Base-by-base conservation (phyloP, 2,888 invertebrate genomes). In the Drosophila demipolita region DNA sequence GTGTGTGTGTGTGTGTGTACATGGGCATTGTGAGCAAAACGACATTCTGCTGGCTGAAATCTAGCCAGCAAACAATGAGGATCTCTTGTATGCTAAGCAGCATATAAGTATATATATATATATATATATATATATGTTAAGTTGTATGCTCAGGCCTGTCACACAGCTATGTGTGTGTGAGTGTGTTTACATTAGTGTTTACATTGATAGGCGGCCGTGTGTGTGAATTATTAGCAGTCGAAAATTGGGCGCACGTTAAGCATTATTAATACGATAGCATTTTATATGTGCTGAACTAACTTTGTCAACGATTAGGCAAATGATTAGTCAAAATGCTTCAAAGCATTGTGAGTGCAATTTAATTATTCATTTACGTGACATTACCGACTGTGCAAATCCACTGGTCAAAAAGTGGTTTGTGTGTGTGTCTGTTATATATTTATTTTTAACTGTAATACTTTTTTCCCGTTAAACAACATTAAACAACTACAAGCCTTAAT, bases 161-260 rank as follows among this genome's bases (percentile, higher is more conserved):
- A 17, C 26, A 17, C 6, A 53, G 5, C 8, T 15, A n/a, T 20
- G 33, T 3, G 8, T 58, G 57, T 55, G 57, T 45, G 54, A 60
- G 59, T 62, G 60, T 73, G 68, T 57, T 68, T 65, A 65, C 66
- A 57, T 40, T 62, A 65, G 33, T 45, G 49, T 55, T 66, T 45
- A 23, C 45, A 23, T 23, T 60, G 35, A 50, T 68, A 38, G 12
- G 12, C 38, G 66, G 61, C 72, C 77, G 72, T 80, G 77, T 70
- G 66, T 73, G 77, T 80, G 77, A 74, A 80, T 77, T 75, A 79
- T 79, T 69, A 77, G 66, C 61, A 64, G 48, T 20, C 5, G 32
- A 52, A 52, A 40, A 68, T 55, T 40, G 52, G 49, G 36, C 57
- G 29, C 35, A 40, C 45, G 38, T 26, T 35, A 45, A 26, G 33